Base-by-base conservation (phyloP, 1,140 invertebrate species). In the Scaptomyza pallida region DNA sequence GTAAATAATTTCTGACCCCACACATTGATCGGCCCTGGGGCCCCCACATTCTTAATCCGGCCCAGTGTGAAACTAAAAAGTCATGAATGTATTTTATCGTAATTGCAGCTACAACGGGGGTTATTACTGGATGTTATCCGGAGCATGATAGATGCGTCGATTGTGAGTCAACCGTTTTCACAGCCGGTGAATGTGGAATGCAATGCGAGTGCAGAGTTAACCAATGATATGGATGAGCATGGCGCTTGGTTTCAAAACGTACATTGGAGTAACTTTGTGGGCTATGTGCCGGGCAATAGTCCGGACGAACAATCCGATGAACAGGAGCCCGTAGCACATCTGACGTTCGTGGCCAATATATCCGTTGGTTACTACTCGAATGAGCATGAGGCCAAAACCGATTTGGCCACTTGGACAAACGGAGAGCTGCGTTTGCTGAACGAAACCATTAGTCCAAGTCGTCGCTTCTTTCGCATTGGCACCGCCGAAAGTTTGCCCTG, bases 401-500 rank as follows among this genome's bases (percentile, higher is more conserved):
- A 77, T 23, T 89, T 90, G 54, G 89, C 90, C 54, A 48, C 93
- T 85, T 93, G 92, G 90, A 48, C 57, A 8, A n/a, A 73, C 52
- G 67, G 90, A 86, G 17, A 88, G 82, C 12, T 93, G 88, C 60
- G 91, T 67, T 48, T 86, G 91, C 17, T 92, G 89, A 41, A 93
- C 17, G 91, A 92, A 41, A 92, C 91, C 4, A 92, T 95, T 55
- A 92, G 93, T 61, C 93, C 94, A 0, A 92, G 94, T 0, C 94
- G 92, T 69, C 90, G 94, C 13, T 96, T 94, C 89, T 96, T 95
- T 75, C 93, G 95, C 26, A 93, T 97, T 64, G 95, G 95, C 40
- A 95, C 94, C 1, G 92, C 94, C 5, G 92, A 94, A 75, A 93
- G 94, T 3, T 75, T 96, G n/a, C 96, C 96, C 0, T 97, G 96